Conservation (phyloP, 2,113 vertebrate species). For the Baryphthengus martii region DNA sequence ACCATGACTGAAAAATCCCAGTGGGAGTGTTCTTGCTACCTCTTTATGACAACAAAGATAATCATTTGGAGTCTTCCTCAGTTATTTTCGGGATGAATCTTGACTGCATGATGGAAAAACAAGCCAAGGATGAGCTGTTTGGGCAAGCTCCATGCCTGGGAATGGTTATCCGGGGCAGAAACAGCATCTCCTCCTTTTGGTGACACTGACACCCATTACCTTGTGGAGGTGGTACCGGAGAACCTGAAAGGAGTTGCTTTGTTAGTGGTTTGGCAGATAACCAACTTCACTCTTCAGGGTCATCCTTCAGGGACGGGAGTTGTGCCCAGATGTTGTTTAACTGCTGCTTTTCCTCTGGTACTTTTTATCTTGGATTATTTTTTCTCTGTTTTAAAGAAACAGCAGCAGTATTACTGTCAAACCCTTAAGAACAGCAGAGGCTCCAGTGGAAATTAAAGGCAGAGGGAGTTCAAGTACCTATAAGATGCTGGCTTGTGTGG, state of each 20-base stretch:
- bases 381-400: neutral
- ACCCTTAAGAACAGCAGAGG: neutral
- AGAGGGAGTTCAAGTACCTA: neutral
- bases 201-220: neutral
- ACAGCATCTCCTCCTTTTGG: neutral
- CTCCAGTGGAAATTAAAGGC: neutral
- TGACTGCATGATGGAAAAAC: neutral
- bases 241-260: neutral
- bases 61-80: neutral
- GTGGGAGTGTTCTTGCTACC: neutral
- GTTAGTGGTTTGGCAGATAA: neutral
- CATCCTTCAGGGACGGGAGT: neutral
- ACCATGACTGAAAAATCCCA: neutral
- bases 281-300: neutral
- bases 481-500: neutral
- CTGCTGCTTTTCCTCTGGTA: neutral
- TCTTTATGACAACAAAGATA: neutral
- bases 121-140: neutral
- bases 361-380: neutral
- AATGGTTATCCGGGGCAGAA: neutral
- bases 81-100: neutral
- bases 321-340: neutral
- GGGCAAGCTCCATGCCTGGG: neutral
- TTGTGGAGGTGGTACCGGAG: neutral
- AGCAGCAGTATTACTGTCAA: neutral